Evolutionary conservation across 2,113 vertebrate genomes (phyloP), one percentile per base, ranked within the genome.

Genomic region (Poeciliopsis turrubarensis): DNA sequence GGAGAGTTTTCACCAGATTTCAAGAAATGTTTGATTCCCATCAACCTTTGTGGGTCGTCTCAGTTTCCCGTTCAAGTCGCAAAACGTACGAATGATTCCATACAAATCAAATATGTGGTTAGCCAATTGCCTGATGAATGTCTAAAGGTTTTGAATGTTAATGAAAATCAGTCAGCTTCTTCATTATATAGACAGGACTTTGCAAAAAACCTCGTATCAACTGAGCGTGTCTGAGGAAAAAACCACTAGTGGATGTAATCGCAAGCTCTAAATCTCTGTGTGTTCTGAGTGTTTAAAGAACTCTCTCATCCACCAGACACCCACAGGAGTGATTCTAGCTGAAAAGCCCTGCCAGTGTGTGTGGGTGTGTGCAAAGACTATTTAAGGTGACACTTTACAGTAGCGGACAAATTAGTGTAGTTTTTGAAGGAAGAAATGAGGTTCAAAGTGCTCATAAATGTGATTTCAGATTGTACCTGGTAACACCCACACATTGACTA

Each of bases 41-140:
- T 14, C 14, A 4, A 32, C 12, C 29, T 67, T 57, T 71, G 54
- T 68, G 64, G 79, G 88, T 75, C 65, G 79, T 17, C 25, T 75
- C 68, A 54, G 14, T 65, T 73, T 57, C 22, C 7, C 17, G 44
- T n/a, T 41, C 7, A 54, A 57, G 63, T 41, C 13, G 44, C 72
- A 25, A 61, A 4, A 44, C 27, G 2, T 44, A 27, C 27, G 19
- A 8, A 47, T 47, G 39, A 41, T 15, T 41, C 39, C 39, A 3
- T 15, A 41, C 14, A 41, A 41, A 41, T 14, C 39, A 41, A 41
- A 41, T 15, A 15, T 15, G 14, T 41, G 39, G 39, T 41, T 14
- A 13, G 14, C 14, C 2, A 0, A 41, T 14, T 41, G 39, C 13
- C 39, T 15, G 39, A 41, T 27, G 9, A 27, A 61, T 61, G n/a